Conservation (phyloP, 2,888 invertebrate genomes). For the Athetis lepigone region DNA sequence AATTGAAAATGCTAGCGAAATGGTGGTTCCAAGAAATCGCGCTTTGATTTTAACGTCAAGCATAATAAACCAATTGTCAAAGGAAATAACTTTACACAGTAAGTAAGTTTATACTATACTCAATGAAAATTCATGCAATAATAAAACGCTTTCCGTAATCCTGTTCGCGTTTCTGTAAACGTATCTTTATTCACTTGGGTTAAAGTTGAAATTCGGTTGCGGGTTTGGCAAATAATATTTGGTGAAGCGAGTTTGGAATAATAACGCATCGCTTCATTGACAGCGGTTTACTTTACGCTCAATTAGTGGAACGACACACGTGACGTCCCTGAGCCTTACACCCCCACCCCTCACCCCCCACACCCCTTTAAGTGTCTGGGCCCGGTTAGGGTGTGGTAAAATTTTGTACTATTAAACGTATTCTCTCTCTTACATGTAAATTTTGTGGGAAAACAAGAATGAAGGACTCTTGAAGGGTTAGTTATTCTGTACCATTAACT, state of each 20-base stretch:
- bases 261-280: constrained; percentile 75
- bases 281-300: constrained; percentile 82
- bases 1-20: background rate
- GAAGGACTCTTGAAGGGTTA: constrained; percentile 18
- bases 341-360: constrained; percentile 29
- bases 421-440: constrained; percentile 51
- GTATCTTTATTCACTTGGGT: constrained; percentile 25
- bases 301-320: constrained; percentile 79
- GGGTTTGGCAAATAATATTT: constrained; percentile 68
- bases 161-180: constrained; percentile 24
- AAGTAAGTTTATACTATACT: constrained; percentile 52
- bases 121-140: constrained; percentile 56
- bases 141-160: constrained; percentile 54
- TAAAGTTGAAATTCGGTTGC: constrained; percentile 51
- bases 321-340: constrained; percentile 60
- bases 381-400: constrained; percentile 41
- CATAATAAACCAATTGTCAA: constrained; percentile 36
- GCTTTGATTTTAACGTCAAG: constrained; percentile 22
- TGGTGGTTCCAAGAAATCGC: constrained; percentile 1
- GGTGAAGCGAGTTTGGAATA: constrained; percentile 72
- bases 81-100: constrained; percentile 34
- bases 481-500: constrained; percentile 9
- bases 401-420: constrained; percentile 52
- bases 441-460: constrained; percentile 43
- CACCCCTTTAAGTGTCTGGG: constrained; percentile 43